These are phyloP conservation scores for Emmelina monodactyla DNA, from an alignment of 2,888 invertebrate species.

Conservation along the genomic window DNA sequence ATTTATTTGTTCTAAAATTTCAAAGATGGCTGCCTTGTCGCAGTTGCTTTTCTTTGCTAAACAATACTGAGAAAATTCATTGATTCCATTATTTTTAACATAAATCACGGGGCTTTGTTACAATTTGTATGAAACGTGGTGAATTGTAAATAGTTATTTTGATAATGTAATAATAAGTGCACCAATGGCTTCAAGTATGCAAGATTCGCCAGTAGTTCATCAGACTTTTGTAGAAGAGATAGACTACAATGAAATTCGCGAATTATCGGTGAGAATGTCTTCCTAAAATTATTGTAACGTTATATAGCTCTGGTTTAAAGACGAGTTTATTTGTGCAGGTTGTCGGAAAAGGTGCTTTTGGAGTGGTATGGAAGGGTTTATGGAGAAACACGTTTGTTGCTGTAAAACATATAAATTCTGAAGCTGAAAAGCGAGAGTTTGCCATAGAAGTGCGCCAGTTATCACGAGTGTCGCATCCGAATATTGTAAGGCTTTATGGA, in stretches of 20 bases:
- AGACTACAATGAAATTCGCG: slow-evolving; percentile 77
- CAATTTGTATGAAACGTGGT: slow-evolving; percentile 25
- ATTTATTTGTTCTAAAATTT: slow-evolving; percentile 31
- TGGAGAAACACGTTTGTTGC: slow-evolving; percentile 90
- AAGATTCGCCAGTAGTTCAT: slow-evolving; percentile 56
- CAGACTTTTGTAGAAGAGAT: slow-evolving; percentile 78
- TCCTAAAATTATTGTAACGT: slow-evolving; percentile 6
- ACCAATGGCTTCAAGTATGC: slow-evolving; percentile 63
- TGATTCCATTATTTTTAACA: slow-evolving; percentile 37
- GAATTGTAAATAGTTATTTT: slow-evolving; percentile 39
- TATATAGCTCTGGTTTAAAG: slow-evolving; percentile 13
- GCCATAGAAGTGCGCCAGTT: slow-evolving; percentile 86
- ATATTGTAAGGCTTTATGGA: slow-evolving; percentile 92
- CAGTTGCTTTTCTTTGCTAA: slow-evolving; percentile 61
- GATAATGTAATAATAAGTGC: slow-evolving; percentile 62
- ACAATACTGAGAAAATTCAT: slow-evolving; percentile 56
- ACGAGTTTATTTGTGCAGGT: slow-evolving; percentile 61
- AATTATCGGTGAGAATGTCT: slow-evolving; percentile 69
- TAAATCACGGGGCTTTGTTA: slow-evolving; percentile 18
- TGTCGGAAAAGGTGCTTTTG: slow-evolving; percentile 94
- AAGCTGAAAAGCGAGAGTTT: slow-evolving; percentile 88
- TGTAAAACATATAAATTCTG: slow-evolving; percentile 91
- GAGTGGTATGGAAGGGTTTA: slow-evolving; percentile 88
- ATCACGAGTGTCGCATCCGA: slow-evolving; percentile 89
- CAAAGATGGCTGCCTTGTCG: slow-evolving; percentile 64